phyloP scores from a whole-genome alignment of 2,113 vertebrate species.

The Phrynocephalus versicolor region DNA sequence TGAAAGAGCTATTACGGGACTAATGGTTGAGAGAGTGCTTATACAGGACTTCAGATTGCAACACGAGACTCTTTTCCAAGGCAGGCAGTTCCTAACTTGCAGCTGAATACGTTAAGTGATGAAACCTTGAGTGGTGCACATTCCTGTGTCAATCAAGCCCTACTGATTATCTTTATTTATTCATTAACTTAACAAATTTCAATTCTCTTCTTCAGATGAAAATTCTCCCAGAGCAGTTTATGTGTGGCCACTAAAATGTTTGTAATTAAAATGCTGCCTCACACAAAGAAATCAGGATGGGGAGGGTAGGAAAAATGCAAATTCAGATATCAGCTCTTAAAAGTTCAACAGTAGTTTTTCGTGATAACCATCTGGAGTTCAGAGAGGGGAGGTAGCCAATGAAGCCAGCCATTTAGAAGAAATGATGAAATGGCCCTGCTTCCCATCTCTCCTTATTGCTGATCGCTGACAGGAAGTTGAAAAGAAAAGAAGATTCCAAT shows the following conservation, averaged over 20 bases:
- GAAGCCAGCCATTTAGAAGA: neutral
- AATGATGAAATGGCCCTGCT: neutral
- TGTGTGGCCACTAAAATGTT: neutral
- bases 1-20: neutral
- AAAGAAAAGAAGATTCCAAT: neutral
- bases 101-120: neutral
- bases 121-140: neutral
- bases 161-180: neutral
- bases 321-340: neutral
- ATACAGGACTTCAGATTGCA: neutral
- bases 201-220: neutral
- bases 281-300: neutral
- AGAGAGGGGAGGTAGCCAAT: neutral
- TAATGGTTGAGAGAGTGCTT: neutral
- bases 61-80: neutral
- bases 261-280: neutral
- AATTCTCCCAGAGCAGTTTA: neutral
- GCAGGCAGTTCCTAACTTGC: neutral
- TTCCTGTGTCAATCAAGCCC: neutral
- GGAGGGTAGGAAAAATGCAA: neutral
- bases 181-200: neutral
- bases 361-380: neutral
- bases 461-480: neutral
- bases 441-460: neutral
- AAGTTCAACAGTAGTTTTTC: neutral